Evolutionary conservation across 64 coral and sea anemone species (phyloP).

Genomic region (Montipora cactus): DNA sequence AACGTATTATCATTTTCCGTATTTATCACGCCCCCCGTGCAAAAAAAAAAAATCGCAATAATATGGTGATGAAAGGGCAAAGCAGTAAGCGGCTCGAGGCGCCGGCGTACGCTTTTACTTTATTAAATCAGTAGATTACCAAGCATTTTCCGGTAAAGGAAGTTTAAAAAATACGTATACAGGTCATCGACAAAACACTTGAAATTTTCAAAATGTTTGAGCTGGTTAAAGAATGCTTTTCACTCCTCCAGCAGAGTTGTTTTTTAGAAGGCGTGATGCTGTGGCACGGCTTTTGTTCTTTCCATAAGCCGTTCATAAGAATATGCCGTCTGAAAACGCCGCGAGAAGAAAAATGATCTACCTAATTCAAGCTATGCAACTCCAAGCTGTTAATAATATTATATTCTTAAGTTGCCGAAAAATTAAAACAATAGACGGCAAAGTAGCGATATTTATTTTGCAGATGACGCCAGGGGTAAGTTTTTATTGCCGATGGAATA

Average conservation of each 20-base stretch:
- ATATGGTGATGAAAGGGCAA: slow-evolving; percentile 38
- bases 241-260: slow-evolving; percentile 40
- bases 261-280: slow-evolving; percentile 51
- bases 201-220: slow-evolving; percentile 21
- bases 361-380: slow-evolving; percentile 58
- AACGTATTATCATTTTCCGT: slow-evolving; percentile 26
- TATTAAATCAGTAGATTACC: slow-evolving; percentile 24
- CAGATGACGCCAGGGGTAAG: slow-evolving; percentile 19
- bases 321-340: slow-evolving; percentile 47
- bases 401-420: slow-evolving; percentile 72
- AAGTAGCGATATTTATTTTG: slow-evolving; percentile 57
- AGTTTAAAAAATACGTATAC: slow-evolving; percentile 1
- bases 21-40: slow-evolving; percentile 51
- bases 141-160: slow-evolving; percentile 42
- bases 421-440: slow-evolving; percentile 43
- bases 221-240: slow-evolving; percentile 18
- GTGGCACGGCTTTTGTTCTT: slow-evolving; percentile 23
- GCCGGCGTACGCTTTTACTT: neutral
- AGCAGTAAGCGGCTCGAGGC: neutral
- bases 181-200: slow-evolving; percentile 17
- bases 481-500: slow-evolving; percentile 26
- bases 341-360: slow-evolving; percentile 43
- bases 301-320: slow-evolving; percentile 28
- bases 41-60: slow-evolving; percentile 8
- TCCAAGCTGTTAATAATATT: slow-evolving; percentile 74